Conservation (phyloP, 1,140 invertebrate species). For the Cydia pomonella region DNA sequence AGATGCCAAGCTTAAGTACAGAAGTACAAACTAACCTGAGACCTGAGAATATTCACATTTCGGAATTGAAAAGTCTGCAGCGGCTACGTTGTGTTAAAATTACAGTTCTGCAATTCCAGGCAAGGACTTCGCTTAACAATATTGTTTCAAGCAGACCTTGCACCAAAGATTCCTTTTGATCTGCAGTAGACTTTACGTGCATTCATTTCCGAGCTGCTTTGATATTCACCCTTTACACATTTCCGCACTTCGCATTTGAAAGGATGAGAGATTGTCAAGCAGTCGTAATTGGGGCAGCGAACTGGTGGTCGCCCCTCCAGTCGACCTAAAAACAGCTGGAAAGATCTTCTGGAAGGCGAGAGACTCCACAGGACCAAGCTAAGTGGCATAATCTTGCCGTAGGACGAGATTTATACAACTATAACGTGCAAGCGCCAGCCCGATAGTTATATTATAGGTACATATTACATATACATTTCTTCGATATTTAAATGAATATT, state of each 20-base stretch:
- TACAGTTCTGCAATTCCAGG: not conserved
- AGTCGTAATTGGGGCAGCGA: no score
- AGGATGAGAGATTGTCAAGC: no score
- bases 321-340: no score
- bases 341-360: no score
- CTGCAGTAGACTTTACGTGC: conserved; percentile 27
- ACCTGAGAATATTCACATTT: not conserved
- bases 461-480: not conserved
- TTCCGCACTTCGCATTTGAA: no score
- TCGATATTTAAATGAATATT: not conserved
- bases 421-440: no score
- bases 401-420: no score
- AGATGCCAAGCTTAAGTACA: no score
- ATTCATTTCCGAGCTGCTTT: conserved; percentile 29
- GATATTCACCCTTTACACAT: not conserved
- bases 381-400: no score
- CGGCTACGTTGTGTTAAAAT: not conserved
- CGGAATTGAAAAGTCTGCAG: not conserved
- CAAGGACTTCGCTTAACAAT: not conserved
- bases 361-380: no score
- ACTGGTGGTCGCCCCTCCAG: no score
- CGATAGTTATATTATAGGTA: no score
- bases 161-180: conserved; percentile 12
- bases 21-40: not conserved
- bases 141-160: not conserved